phyloP scores from a whole-genome alignment of 2,797 vertebrate genomes.

The Mallotus villosus region DNA sequence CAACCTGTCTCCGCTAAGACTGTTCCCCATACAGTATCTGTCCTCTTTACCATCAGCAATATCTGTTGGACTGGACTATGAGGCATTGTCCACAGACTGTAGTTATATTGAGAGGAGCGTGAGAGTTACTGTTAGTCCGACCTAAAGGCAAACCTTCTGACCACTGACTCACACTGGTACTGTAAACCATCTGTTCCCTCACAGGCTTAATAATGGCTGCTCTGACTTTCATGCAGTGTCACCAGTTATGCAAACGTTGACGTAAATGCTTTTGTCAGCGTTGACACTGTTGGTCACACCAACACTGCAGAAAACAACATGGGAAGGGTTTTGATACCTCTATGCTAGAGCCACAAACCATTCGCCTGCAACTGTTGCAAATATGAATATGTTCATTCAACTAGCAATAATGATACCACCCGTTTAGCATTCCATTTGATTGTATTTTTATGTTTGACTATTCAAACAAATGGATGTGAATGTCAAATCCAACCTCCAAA shows the following conservation, averaged over 20 bases:
- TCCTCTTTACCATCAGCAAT: background rate
- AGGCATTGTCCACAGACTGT: background rate
- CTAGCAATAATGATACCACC: background rate
- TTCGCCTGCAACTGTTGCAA: background rate
- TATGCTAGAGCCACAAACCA: too few relatives aligned
- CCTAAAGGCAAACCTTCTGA: background rate
- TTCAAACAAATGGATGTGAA: too few relatives aligned
- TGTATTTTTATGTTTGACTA: too few relatives aligned
- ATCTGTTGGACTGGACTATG: background rate
- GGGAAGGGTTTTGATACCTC: background rate
- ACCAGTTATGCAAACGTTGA: background rate
- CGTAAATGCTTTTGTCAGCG: background rate
- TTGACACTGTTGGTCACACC: background rate
- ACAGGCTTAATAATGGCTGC: background rate
- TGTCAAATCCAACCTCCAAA: background rate
- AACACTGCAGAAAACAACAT: too few relatives aligned
- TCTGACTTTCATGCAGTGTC: background rate
- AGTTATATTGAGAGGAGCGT: slow-evolving; percentile 1
- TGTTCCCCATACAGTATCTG: background rate
- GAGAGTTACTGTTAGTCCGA: slow-evolving; percentile 2
- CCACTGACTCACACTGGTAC: slow-evolving; percentile 6
- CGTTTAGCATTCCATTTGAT: background rate
- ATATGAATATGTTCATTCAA: background rate
- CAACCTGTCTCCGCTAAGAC: background rate
- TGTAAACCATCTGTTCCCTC: background rate